These are phyloP conservation scores for Lingula anatina DNA, from an alignment of 2,888 invertebrate genomes.

Conservation along the genomic window DNA sequence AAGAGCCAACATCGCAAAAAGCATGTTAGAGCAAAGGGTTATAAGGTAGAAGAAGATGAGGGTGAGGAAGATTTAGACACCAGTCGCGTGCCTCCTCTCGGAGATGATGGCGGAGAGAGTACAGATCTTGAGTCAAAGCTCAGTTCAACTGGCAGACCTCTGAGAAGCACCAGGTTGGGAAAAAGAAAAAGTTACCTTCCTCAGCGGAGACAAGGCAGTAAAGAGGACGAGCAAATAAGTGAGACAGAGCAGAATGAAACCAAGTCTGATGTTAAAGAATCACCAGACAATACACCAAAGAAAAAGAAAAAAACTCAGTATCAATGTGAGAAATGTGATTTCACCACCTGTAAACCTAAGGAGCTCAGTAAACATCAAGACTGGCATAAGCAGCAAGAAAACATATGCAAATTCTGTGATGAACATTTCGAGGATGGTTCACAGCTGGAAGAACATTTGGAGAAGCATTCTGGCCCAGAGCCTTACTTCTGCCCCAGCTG, in stretches of 20 bases:
- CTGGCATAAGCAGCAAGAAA: slow-evolving; percentile 29
- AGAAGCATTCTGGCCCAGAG: slow-evolving; percentile 53
- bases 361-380: slow-evolving; percentile 25
- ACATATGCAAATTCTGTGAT: slow-evolving; percentile 49
- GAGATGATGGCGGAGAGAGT: neutral
- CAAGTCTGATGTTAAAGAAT: slow-evolving; percentile 18
- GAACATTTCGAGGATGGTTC: slow-evolving; percentile 34
- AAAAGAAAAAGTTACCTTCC: too few species aligned
- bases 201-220: too few species aligned
- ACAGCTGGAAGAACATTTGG: slow-evolving; percentile 49
- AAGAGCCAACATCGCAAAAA: slow-evolving; percentile 11
- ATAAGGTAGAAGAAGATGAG: slow-evolving; percentile 8
- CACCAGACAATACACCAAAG: slow-evolving; percentile 10
- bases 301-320: slow-evolving; percentile 10
- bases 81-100: neutral
- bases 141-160: neutral
- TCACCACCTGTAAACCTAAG: slow-evolving; percentile 19
- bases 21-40: slow-evolving; percentile 6
- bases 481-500: slow-evolving; percentile 58
- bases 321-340: slow-evolving; percentile 28
- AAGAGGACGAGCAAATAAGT: neutral
- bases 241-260: too few species aligned
- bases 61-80: neutral
- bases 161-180: too few species aligned
- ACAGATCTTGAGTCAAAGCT: neutral